Percentiles rank a stretch among this genome's conserved stretches.
phyloP scores from a whole-genome alignment of 2,888 invertebrate species.

The Tipula helvola region DNA sequence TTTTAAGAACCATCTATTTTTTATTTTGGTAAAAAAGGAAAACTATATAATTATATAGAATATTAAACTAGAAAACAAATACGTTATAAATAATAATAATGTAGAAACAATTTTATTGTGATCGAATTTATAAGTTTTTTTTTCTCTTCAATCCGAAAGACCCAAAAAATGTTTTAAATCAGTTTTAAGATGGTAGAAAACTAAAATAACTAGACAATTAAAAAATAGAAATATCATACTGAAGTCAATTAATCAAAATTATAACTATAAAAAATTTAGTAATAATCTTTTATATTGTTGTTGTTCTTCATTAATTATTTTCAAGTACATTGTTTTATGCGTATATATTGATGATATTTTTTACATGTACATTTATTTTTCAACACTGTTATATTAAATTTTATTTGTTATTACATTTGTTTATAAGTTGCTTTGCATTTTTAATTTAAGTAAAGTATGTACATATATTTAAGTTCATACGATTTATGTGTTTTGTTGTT shows the following conservation, averaged over 20 bases:
- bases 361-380: neutral
- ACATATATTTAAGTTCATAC: neutral
- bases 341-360: neutral
- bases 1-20: neutral
- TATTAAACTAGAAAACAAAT: neutral
- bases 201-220: neutral
- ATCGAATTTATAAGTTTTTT: neutral
- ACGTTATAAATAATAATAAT: neutral
- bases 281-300: neutral
- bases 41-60: neutral
- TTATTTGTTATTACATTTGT: neutral
- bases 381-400: neutral
- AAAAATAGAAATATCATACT: neutral
- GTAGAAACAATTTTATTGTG: neutral
- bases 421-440: neutral
- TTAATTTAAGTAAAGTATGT: neutral
- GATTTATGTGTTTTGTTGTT: neutral
- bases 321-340: neutral
- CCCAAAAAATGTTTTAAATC: neutral
- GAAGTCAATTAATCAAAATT: neutral
- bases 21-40: neutral
- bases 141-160: neutral
- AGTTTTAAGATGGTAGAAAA: neutral
- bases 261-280: neutral
- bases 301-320: neutral